These are phyloP conservation scores for Nothoprocta pentlandii DNA, from an alignment of 2,113 vertebrate genomes.

Conservation along the genomic window DNA sequence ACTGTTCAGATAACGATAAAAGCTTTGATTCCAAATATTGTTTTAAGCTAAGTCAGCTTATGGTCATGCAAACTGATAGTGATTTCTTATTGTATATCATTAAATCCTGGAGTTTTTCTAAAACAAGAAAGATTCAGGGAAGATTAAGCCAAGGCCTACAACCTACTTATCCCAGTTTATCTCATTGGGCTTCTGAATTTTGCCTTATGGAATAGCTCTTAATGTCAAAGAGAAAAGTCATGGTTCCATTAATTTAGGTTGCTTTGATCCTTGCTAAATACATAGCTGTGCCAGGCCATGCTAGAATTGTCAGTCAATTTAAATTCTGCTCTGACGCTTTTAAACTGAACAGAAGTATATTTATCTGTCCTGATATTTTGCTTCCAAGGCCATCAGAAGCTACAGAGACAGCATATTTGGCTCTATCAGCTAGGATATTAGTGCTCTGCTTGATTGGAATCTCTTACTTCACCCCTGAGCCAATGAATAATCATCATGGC, in stretches of 20 bases:
- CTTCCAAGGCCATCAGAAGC: conserved; percentile 4
- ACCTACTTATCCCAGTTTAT: not conserved
- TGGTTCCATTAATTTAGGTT: not conserved
- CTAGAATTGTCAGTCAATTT: not conserved
- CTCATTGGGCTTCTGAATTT: not conserved
- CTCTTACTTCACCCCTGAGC: not conserved
- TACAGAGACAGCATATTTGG: conserved; percentile 51
- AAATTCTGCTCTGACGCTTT: not conserved
- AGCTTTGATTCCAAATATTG: not conserved
- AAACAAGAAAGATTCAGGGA: not conserved
- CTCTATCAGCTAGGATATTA: not conserved
- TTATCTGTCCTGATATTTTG: not conserved
- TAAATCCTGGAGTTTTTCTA: not conserved
- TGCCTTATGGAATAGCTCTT: not conserved
- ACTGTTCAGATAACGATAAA: not conserved
- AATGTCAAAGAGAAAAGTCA: not conserved
- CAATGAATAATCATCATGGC: not conserved
- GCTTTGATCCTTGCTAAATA: not conserved
- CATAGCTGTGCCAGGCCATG: not conserved
- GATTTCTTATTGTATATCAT: not conserved
- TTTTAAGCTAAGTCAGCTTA: not conserved
- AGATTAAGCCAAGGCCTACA: not conserved
- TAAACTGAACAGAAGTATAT: not conserved
- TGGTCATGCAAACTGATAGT: not conserved
- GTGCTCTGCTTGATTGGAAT: conserved; percentile 30